Evolutionary conservation across 1,140 invertebrate genomes (phyloP), one percentile per base, ranked within the genome.

Genomic region (Solenopsis invicta): DNA sequence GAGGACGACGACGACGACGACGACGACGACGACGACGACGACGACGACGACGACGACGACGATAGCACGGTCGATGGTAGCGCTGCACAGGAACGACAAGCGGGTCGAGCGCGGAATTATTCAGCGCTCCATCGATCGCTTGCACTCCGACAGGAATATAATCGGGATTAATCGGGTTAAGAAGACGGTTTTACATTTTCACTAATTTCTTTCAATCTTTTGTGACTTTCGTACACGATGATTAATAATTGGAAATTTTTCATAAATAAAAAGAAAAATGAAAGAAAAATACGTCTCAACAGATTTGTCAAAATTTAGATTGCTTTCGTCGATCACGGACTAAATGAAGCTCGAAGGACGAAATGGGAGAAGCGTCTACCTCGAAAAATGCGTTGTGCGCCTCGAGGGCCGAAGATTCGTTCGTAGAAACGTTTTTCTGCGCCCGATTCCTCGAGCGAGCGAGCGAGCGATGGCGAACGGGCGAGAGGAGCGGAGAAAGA

Each of bases 351-450:
- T 16, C 48, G 29, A 88, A 48, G 12, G 18, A 54, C 18, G 12
- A 45, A 41, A 54, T 18, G 48, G 18, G 45, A 75, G 37, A 18
- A 54, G 50, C 41, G 24, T 61, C 24, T 54, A 50, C 10, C 21
- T 76, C 52, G 62, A 88, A 69, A 81, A 87, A 81, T 48, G 50
- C 21, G 45, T 12, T 9, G 41, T 41, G 45, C 48, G 50, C 61
- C 76, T 66, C 34, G 61, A 71, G 62, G 37, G 37, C 37, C 29
- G 37, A 50, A 24, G 29, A 74, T 45, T 56, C 76, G 64, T 88
- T 87, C 77, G 54, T 12, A 61, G 85, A 87, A 87, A 82, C 77
- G 71, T 76, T 87, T 82, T 82, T 77, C 86, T 87, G 71, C 48
- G 64, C 12, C 52, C 66, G 34, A 67, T 75, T 75, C 67, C 48